Evolutionary conservation across 1,140 invertebrate species (phyloP), one percentile per base, ranked within the genome.

Genomic region (Scaptomyza montana): DNA sequence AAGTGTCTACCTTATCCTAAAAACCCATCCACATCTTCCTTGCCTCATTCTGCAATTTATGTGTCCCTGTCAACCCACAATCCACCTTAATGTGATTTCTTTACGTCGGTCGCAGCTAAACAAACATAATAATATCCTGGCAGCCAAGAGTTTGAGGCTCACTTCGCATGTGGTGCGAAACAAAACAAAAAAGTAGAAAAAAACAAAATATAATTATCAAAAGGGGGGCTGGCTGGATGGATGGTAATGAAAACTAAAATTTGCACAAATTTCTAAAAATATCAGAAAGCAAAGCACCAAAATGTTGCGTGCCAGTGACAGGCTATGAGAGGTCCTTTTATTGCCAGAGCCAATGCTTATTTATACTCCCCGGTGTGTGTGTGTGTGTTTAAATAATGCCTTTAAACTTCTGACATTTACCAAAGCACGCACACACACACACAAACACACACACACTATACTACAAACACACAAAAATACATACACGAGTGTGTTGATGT

Each of bases 21-120:
- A 25, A 25, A 25, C 21, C 21, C 61, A 33, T 33, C 36, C 54
- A n/a, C 16, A 45, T 3, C 33, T 39, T 12, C 2, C 10, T 7
- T 43, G 21, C 6, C 33, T 4, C 25, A 21, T 25, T 57, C 16
- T 8, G n/a, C 10, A 19, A 5, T 46, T 50, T 16, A 45, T 63
- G 49, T 54, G 55, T 43, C 41, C 47, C 10, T 50, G 41, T 9
- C 60, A 36, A 46, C 50, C 13, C 57, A 57, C 56, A 70, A 57
- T 60, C 65, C 75, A 78, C 79, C 79, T 82, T 81, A 81, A 75
- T 82, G 67, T 71, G 80, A 81, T 81, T 81, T 70, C 70, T 63
- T 74, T 64, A 74, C 55, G 68, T 75, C 74, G 49, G 73, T 47
- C 16, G 62, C 73, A 30, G 8, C 46, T 47, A 30, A 46, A 69